Conservation (phyloP, 1,140 invertebrate species). For the Nasonia vitripennis region DNA sequence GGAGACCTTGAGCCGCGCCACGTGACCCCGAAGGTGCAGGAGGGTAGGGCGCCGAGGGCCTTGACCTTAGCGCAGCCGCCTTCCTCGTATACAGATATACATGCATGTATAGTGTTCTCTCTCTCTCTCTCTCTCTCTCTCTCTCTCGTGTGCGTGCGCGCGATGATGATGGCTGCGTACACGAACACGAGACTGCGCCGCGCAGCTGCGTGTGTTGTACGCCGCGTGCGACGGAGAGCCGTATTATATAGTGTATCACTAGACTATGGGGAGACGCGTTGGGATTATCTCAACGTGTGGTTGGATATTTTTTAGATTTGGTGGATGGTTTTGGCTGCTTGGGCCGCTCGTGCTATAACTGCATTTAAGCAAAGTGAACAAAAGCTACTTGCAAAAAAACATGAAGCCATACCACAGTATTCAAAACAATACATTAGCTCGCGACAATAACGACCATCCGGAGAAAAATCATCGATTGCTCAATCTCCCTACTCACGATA, state of each 20-base stretch:
- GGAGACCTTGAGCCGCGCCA: slow-evolving; percentile 74
- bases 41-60: slow-evolving; percentile 74
- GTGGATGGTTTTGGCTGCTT: neutral
- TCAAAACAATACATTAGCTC: too few relatives aligned
- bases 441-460: too few relatives aligned
- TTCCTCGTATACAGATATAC: neutral
- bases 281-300: too few relatives aligned
- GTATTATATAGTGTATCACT: neutral
- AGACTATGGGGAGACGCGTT: too few relatives aligned
- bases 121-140: too few relatives aligned
- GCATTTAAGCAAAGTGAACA: too few relatives aligned
- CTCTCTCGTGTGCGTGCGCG: too few relatives aligned
- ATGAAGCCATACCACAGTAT: too few relatives aligned
- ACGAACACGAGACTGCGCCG: neutral
- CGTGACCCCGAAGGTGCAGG: slow-evolving; percentile 73
- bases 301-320: neutral
- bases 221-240: neutral
- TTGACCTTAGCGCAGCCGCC: slow-evolving; percentile 66
- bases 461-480: too few relatives aligned
- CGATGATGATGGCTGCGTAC: slow-evolving; percentile 13
- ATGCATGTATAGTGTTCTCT: neutral
- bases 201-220: slow-evolving; percentile 5
- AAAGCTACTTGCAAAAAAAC: too few relatives aligned
- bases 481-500: neutral
- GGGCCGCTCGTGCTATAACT: too few relatives aligned